Base-by-base conservation (phyloP, 2,888 invertebrate species). In the Dryomyza anilis region DNA sequence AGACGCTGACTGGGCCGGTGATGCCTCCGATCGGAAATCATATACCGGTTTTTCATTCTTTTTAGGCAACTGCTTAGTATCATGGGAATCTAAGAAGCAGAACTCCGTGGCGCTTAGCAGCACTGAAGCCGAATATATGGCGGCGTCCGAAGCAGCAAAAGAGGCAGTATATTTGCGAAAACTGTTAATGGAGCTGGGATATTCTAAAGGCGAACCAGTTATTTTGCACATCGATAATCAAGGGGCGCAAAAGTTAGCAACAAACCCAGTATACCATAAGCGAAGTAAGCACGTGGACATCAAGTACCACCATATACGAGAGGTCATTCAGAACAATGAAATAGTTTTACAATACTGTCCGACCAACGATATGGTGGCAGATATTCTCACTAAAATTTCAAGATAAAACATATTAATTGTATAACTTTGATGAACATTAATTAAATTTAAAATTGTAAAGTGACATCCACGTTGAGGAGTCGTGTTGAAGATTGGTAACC, bases 1-100 rank as follows among this genome's bases (percentile, higher is more conserved):
- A 8, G 69, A 67, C 65, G 67, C 69, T 25, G 68, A 71, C 27
- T 70, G 71, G n/a, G n/a, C n/a, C n/a, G n/a, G n/a, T n/a, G n/a
- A n/a, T n/a, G n/a, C n/a, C n/a, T n/a, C n/a, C n/a, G 67, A 68
- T n/a, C 48, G 69, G 1, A 67, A 46, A 14, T 71, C 66, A 2
- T 69, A 63, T 23, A 69, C 66, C 2, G 67, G 69, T 5, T 67
- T 48, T 64, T 43, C 16, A 0, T 70, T 70, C 19, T 64, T 55
- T 25, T 29, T 66, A 10, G 64, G 56, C 4, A 43, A 21, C 5
- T 66, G 59, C 25, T 43, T 53, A 2, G 46, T 70, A 7, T 45
- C 59, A 27, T 70, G 67, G 67, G 62, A 64, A 12, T 64, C 64
- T 2, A 58, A n/a, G n/a, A n/a, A n/a, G n/a, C n/a, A n/a, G n/a